A percentile compares a stretch with the other conserved stretches of the same genome.
Evolutionary conservation across 2,888 invertebrate genomes (phyloP).

Genomic region (Meganola albula): DNA sequence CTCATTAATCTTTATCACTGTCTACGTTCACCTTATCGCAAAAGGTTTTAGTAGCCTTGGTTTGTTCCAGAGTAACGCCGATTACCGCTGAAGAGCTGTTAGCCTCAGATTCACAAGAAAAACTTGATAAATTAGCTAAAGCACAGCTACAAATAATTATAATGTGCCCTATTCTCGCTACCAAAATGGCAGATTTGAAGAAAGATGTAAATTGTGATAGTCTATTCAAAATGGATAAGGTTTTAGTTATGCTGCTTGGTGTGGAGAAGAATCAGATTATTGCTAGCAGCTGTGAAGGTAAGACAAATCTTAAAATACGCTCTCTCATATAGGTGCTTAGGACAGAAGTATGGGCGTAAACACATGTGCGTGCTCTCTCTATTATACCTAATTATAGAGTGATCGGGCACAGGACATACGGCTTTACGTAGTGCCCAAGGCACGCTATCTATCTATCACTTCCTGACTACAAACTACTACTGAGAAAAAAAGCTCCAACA

Average conservation of each 20-base stretch:
- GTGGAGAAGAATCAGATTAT: slow-evolving; percentile 85
- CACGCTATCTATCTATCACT: too few relatives aligned
- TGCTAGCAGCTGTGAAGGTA: slow-evolving; percentile 83
- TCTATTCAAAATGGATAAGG: slow-evolving; percentile 82
- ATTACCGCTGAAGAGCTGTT: slow-evolving; percentile 84
- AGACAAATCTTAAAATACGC: not conserved
- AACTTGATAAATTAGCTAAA: slow-evolving; percentile 74
- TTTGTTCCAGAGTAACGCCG: slow-evolving; percentile 81
- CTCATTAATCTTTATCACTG: too few relatives aligned
- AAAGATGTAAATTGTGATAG: slow-evolving; percentile 74
- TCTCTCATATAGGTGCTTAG: too few relatives aligned
- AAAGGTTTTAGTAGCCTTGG: not conserved
- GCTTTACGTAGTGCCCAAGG: too few relatives aligned
- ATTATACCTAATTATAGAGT: too few relatives aligned
- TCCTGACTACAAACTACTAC: too few relatives aligned
- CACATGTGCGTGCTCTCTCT: too few relatives aligned
- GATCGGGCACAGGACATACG: too few relatives aligned
- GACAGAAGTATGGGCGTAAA: too few relatives aligned
- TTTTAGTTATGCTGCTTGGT: slow-evolving; percentile 88
- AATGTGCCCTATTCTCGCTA: slow-evolving; percentile 85
- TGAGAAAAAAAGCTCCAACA: too few relatives aligned
- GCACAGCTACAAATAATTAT: slow-evolving; percentile 89
- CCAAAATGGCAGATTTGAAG: slow-evolving; percentile 76
- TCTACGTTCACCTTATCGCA: too few relatives aligned
- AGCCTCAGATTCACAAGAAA: slow-evolving; percentile 68